A percentile compares a stretch with the other conserved stretches of the same genome.
Conservation (phyloP, 2,888 invertebrate species). For the Imbricaverruca yamaguchii region DNA sequence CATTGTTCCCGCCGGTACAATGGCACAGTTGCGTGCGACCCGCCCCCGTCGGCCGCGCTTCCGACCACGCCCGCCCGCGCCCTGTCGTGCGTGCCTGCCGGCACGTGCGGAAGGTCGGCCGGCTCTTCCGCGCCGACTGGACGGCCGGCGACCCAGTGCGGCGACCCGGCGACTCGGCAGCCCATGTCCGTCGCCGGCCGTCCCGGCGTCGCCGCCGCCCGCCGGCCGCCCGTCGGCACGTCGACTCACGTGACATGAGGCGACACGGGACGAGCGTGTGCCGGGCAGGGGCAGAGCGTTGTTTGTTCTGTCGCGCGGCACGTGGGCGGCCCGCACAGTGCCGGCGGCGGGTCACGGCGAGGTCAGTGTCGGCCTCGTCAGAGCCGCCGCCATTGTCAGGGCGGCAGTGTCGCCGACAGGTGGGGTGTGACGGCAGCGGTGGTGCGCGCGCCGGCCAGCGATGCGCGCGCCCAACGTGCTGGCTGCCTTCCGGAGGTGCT, state of each 20-base stretch:
- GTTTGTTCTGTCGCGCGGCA: too few species aligned
- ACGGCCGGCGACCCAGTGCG: too few species aligned
- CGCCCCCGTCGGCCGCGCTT: not conserved
- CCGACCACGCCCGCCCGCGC: not conserved
- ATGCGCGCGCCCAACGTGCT: not conserved
- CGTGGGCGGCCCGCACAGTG: not conserved
- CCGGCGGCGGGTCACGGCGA: not conserved
- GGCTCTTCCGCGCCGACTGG: too few species aligned
- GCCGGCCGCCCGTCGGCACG: not conserved
- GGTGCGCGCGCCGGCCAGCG: not conserved
- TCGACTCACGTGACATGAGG: not conserved
- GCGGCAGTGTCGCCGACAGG: too few species aligned
- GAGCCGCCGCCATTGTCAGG: not conserved
- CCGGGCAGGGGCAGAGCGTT: too few species aligned
- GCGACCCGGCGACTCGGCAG: too few species aligned
- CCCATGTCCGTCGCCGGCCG: too few species aligned
- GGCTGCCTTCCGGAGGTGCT: constrained; percentile 7
- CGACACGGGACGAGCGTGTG: too few species aligned
- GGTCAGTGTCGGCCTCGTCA: not conserved
- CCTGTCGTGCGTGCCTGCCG: not conserved
- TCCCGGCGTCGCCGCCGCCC: not conserved
- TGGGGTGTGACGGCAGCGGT: too few species aligned
- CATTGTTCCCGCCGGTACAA: not conserved
- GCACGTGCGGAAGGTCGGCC: too few species aligned
- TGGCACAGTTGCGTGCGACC: not conserved